phyloP scores from a whole-genome alignment of 2,113 vertebrate genomes.

The Poeciliopsis retropinna region DNA sequence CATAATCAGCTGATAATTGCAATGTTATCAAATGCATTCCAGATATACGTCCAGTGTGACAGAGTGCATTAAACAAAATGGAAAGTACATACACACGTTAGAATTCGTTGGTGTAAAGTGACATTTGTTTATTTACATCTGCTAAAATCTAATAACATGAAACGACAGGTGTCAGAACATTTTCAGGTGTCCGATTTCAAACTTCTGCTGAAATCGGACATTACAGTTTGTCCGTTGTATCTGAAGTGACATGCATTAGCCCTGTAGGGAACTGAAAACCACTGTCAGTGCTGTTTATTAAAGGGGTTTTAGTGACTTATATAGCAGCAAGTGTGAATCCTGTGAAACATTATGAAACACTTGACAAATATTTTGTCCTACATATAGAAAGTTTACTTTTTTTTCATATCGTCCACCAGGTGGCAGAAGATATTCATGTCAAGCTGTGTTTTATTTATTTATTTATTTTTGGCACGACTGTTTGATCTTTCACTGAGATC shows the following conservation, averaged over 20 bases:
- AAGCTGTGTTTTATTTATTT: not conserved
- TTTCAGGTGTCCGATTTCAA: conserved; percentile 9
- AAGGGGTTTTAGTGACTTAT: not conserved
- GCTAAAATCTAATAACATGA: not conserved
- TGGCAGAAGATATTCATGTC: conserved; percentile 43
- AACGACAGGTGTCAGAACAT: not conserved
- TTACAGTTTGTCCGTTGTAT: conserved; percentile 11
- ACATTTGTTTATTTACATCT: not conserved
- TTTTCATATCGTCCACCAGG: conserved; percentile 40
- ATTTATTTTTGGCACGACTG: not conserved
- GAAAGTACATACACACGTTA: not conserved
- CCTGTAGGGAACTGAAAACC: not conserved
- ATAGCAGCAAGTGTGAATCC: conserved; percentile 1
- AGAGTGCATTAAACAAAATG: conserved; percentile 1
- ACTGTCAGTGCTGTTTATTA: not conserved
- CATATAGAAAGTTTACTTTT: not conserved
- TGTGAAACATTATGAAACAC: not conserved
- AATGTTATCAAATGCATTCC: conserved; percentile 25
- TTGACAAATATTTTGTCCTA: not conserved
- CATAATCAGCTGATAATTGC: conserved; percentile 32
- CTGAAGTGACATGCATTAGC: not conserved
- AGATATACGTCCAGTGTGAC: conserved; percentile 15
- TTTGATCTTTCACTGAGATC: not conserved
- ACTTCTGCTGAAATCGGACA: not conserved
- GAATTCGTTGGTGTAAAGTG: not conserved